Percentiles rank a stretch among this genome's conserved stretches.
Conservation (phyloP, 1,140 invertebrate species). For the Cyrtorhinus lividipennis region DNA sequence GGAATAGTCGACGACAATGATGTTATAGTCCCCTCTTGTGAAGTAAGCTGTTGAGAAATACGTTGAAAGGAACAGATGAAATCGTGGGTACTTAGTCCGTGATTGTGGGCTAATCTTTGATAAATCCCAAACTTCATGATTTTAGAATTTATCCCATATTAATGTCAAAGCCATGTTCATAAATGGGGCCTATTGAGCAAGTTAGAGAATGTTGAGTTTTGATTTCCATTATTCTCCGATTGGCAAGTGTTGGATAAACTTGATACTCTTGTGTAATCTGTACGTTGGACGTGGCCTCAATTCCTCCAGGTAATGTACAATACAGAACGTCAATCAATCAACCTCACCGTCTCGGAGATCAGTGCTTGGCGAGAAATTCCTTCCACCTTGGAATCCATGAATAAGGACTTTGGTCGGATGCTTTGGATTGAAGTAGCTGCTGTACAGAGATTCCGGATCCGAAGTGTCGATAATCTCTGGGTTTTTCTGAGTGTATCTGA, state of each 20-base stretch:
- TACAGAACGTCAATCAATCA: too few species aligned
- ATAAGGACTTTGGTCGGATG: conserved; percentile 68
- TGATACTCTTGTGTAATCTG: too few species aligned
- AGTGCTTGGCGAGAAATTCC: conserved; percentile 61
- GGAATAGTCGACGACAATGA: conserved; percentile 74
- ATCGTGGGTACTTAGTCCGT: not conserved
- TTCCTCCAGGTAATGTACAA: too few species aligned
- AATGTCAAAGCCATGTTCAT: too few species aligned
- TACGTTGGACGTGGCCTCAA: too few species aligned
- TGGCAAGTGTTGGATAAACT: too few species aligned
- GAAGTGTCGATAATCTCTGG: conserved; percentile 54
- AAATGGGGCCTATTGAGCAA: too few species aligned
- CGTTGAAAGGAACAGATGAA: conserved; percentile 20
- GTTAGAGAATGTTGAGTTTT: too few species aligned
- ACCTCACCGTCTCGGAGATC: conserved; percentile 50
- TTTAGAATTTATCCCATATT: too few species aligned
- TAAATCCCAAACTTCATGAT: too few species aligned
- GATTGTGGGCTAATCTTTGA: not conserved
- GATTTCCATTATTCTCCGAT: too few species aligned
- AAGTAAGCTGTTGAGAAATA: conserved; percentile 67
- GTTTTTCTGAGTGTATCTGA: conserved; percentile 54
- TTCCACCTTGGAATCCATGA: conserved; percentile 66
- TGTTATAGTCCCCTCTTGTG: conserved; percentile 60
- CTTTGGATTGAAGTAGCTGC: conserved; percentile 51
- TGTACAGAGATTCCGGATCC: conserved; percentile 47